Evolutionary conservation across 2,888 invertebrate species (phyloP).

Genomic region (Ormia ochracea): DNA sequence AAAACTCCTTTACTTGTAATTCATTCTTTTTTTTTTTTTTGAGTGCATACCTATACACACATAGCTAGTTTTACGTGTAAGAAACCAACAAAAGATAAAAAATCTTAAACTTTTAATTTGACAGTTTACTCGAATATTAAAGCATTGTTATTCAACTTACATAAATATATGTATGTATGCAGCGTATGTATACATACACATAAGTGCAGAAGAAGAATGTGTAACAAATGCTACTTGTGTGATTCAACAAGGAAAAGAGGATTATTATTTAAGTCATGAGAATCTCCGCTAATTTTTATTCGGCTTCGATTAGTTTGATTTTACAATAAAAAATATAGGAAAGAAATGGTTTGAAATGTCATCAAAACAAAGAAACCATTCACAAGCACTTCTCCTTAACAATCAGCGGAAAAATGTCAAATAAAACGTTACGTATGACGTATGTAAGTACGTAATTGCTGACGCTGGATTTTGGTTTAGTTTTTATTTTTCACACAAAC

Average conservation of each 20-base stretch:
- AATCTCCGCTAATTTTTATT: not conserved
- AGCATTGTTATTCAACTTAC: not conserved
- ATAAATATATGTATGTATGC: no score
- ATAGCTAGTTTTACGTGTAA: not conserved
- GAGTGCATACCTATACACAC: not conserved
- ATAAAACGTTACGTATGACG: no score
- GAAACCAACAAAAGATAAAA: conserved; percentile 14
- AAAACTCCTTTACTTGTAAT: no score
- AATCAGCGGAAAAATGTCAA: no score
- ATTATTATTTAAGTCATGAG: not conserved
- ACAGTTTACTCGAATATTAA: conserved; percentile 14
- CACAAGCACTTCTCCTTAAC: no score
- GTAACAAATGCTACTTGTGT: not conserved
- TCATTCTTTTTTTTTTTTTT: not conserved
- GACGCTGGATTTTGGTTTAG: no score
- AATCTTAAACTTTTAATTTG: conserved; percentile 38
- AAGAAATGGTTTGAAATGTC: no score
- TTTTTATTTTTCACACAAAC: no score
- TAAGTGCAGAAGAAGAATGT: not conserved
- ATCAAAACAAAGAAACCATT: not conserved
- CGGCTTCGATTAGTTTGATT: not conserved
- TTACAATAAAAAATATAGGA: not conserved
- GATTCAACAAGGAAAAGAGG: no score
- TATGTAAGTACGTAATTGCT: no score
- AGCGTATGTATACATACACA: no score